Conservation (phyloP, 2,113 vertebrate genomes). For the Pseudopodoces humilis region DNA sequence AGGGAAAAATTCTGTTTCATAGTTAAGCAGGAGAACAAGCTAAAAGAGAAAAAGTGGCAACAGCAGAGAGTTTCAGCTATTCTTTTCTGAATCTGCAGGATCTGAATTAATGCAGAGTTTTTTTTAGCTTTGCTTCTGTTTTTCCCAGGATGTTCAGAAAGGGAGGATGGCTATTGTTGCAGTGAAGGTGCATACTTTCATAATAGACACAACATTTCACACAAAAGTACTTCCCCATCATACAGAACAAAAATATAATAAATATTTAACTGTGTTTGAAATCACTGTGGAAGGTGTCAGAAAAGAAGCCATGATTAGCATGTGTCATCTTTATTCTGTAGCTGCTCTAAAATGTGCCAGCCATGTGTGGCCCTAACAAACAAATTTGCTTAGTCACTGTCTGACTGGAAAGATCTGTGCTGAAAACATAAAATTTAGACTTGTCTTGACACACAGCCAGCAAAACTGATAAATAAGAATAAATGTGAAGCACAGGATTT, state of each 20-base stretch:
- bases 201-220: neutral
- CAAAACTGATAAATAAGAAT: neutral
- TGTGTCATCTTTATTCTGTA: rapidly evolving
- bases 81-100: neutral
- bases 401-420: neutral
- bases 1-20: neutral
- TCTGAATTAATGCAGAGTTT: neutral
- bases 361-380: neutral
- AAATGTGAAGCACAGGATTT: neutral
- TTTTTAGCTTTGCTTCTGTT: neutral
- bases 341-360: neutral
- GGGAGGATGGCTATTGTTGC: neutral
- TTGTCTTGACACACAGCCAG: neutral
- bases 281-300: neutral
- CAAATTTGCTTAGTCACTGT: neutral
- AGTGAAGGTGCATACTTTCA: neutral
- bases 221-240: neutral
- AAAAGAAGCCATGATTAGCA: neutral
- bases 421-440: neutral
- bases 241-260: neutral
- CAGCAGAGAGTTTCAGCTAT: neutral
- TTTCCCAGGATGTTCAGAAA: neutral
- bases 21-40: neutral
- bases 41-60: neutral
- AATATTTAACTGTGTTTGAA: neutral